phyloP scores from a whole-genome alignment of 2,797 vertebrate species.

The Acanthiza pusilla region DNA sequence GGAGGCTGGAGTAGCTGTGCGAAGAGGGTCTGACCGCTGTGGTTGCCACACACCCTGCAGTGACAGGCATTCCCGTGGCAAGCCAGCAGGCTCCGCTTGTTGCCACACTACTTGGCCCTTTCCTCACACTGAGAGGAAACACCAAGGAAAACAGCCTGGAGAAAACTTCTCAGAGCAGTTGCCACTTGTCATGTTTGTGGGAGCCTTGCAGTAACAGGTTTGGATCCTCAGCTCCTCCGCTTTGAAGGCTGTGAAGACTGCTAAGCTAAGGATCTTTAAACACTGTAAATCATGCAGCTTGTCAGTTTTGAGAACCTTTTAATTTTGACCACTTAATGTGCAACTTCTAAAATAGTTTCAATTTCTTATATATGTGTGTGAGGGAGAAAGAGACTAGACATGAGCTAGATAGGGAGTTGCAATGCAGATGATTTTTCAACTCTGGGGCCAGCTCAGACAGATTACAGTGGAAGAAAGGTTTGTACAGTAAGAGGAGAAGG shows the following conservation, averaged over 20 bases:
- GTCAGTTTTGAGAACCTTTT: background rate
- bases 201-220: slow-evolving; percentile 24
- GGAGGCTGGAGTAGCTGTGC: background rate
- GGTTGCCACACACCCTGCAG: slow-evolving; percentile 27
- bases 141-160: slow-evolving; percentile 11
- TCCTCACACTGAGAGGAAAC: background rate
- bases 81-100: background rate
- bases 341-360: slow-evolving; percentile 19
- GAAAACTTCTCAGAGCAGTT: background rate
- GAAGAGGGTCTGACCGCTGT: background rate
- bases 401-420: slow-evolving; percentile 41
- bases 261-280: background rate
- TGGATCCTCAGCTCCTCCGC: background rate
- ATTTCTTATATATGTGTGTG: background rate
- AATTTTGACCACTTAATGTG: slow-evolving; percentile 25
- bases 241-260: background rate
- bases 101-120: background rate
- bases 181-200: slow-evolving; percentile 22
- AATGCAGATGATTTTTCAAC: slow-evolving; percentile 26
- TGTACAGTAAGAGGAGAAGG: slow-evolving; percentile 47
- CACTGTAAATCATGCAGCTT: background rate
- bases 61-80: slow-evolving; percentile 21
- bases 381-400: background rate
- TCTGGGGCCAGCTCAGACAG: slow-evolving; percentile 4
- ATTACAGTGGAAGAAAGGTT: slow-evolving; percentile 24